Base-by-base conservation (phyloP, 2,888 invertebrate species). In the Conchocele bisecta region DNA sequence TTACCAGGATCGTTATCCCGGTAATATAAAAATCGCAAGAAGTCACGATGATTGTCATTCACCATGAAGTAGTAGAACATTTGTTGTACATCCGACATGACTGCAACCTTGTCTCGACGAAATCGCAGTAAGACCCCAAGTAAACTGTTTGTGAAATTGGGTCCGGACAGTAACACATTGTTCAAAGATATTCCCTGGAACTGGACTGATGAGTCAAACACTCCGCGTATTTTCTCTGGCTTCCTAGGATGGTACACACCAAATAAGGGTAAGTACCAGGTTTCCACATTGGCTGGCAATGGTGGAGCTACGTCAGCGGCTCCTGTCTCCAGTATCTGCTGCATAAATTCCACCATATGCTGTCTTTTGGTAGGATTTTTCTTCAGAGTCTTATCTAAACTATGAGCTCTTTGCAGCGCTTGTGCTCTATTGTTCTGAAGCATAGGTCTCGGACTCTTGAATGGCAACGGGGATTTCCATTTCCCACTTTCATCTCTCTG, bases 61-160 rank as follows among this genome's bases (percentile, higher is more conserved):
- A 70, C 71, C 13, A 15, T 26, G 51, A 66, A 56, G 4, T 33
- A 61, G 35, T 66, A 35, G 33, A 70, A 66, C 71, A 70, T 70
- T 20, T 24, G 58, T 42, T 66, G 53, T 17, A 70, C 59, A 35
- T 70, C 71, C 4, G 41, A 31, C 17, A 35, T 51, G n/a, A 59
- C 28, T 26, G 65, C 71, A 50, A 67, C 26, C 3, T 24, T 24
- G 6, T 68, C 15, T 42, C 42, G 44, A 1, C 71, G 9, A 28
- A 70, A 70, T n/a, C 59, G 57, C n/a, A 51, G 42, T 24, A 59
- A 41, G 5, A 66, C 41, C 2, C 71, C 64, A n/a, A 70, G 26
- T 9, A 67, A 29, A 28, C 20, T 42, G 29, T 70, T 70, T 7
- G 39, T 70, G n/a, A 59, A 51, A 22, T 70, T 54, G 15, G 71